Evolutionary conservation across 2,113 vertebrate species (phyloP), one percentile per base, ranked within the genome.

Genomic region (Rhabdomys dilectus): DNA sequence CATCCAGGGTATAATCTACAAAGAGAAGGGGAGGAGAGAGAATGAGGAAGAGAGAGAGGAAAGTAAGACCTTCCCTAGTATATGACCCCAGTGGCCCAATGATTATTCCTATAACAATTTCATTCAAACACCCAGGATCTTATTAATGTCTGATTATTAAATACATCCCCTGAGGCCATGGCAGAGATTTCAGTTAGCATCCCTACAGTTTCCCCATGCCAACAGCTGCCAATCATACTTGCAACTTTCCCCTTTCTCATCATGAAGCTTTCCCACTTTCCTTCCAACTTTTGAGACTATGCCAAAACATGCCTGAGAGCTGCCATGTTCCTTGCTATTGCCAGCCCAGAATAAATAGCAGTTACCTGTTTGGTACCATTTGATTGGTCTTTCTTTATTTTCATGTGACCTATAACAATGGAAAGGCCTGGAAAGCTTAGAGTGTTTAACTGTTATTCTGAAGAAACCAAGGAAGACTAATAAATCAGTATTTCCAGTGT

Each of bases 311-410:
- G 13, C 10, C n/a, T 0, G 7, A n/a, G 22, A 21, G 53, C 1
- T 5, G 26, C n/a, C 5, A 1, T 5, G 42, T 53, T 75, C 66
- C 58, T 21, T 31, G 7, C 53, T n/a, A 5, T 1, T 34, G 7
- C 7, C 29, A 70, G 75, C 0, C 36, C 1, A 42, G 48, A 31
- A 39, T 60, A 58, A 73, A 42, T 1, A 34, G 66, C 9, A 45
- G 70, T 81, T n/a, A 12, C 45, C 77, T 81, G 51, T 80, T 90
- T 76, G 66, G 13, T 34, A 36, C 62, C 84, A n/a, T 68, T 58
- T 60, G 51, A 24, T 31, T 48, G 78, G 15, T n/a, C 72, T 93
- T 91, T 66, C 26, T 94, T 91, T 42, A 82, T 87, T 77, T 91
- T 72, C 64, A 77, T 21, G 34, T 1, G 86, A 58, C 26, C 76